A percentile compares a stretch with the other conserved stretches of the same genome.
These are phyloP conservation scores for Zeus faber DNA, from an alignment of 2,113 vertebrate genomes.

Conservation along the genomic window DNA sequence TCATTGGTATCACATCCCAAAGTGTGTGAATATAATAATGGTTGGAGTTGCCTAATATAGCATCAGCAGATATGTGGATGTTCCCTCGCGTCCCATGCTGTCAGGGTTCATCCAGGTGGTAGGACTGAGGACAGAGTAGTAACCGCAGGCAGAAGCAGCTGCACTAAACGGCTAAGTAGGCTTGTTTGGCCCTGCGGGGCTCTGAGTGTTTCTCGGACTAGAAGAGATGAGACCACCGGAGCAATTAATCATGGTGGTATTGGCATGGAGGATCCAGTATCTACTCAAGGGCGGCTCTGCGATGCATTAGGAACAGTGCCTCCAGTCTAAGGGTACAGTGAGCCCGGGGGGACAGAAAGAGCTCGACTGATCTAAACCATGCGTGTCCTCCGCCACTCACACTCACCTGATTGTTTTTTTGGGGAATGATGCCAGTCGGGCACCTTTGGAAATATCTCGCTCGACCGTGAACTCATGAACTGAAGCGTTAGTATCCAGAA, in stretches of 20 bases:
- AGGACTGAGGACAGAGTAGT: conserved; percentile 51
- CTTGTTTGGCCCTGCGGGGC: conserved; percentile 57
- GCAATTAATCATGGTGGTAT: conserved; percentile 67
- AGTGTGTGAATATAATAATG: too few relatives aligned
- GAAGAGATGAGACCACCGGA: conserved; percentile 52
- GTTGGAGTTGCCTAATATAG: too few relatives aligned
- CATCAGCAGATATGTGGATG: too few relatives aligned
- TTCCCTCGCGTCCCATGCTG: conserved; percentile 41
- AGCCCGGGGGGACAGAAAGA: conserved; percentile 23
- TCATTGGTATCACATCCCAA: too few relatives aligned
- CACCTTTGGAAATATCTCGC: conserved; percentile 24
- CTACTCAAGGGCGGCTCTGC: conserved; percentile 60
- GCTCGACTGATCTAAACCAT: too few relatives aligned
- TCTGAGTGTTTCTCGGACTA: conserved; percentile 42
- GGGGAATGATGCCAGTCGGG: neutral
- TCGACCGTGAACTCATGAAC: conserved; percentile 29
- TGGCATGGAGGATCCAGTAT: conserved; percentile 55
- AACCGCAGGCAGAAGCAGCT: conserved; percentile 46
- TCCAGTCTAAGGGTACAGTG: conserved; percentile 31
- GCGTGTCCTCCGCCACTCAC: conserved; percentile 12
- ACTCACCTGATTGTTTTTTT: conserved; percentile 31
- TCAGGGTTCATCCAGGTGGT: conserved; percentile 54
- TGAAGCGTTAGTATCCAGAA: conserved; percentile 21
- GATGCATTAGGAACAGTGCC: too few relatives aligned
- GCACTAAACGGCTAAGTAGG: conserved; percentile 63